These are phyloP conservation scores for Morpho deidamia DNA, from an alignment of 2,888 invertebrate species.

Conservation along the genomic window DNA sequence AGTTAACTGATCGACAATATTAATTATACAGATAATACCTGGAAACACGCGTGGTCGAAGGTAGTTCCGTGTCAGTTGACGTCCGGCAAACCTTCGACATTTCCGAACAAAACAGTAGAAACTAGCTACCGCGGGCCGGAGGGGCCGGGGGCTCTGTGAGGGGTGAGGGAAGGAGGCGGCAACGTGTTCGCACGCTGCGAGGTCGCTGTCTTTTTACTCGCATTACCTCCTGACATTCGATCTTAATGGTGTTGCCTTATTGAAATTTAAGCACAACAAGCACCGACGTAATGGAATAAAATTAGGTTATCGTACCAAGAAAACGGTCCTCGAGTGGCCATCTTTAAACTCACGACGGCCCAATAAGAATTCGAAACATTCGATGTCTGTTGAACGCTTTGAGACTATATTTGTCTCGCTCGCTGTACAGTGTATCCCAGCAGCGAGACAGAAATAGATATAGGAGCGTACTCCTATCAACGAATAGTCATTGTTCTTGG, in stretches of 20 bases:
- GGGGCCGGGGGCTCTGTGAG: conserved; percentile 30
- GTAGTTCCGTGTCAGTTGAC: conserved; percentile 71
- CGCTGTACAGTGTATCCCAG: conserved; percentile 25
- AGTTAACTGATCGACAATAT: conserved; percentile 25
- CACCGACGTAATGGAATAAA: conserved; percentile 64
- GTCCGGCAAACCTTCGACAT: conserved; percentile 76
- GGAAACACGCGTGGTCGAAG: conserved; percentile 66
- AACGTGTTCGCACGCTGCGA: conserved; percentile 57
- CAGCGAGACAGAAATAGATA: conserved; percentile 56
- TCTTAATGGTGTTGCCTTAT: conserved; percentile 70
- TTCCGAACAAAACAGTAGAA: conserved; percentile 66
- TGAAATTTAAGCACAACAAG: conserved; percentile 69
- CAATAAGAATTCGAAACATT: conserved; percentile 73
- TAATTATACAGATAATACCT: conserved; percentile 41
- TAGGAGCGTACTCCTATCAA: conserved; percentile 56
- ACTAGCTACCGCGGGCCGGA: conserved; percentile 38
- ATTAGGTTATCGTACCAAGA: conserved; percentile 75
- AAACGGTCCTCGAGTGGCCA: conserved; percentile 71
- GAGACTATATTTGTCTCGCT: conserved; percentile 52
- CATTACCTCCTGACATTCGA: conserved; percentile 70
- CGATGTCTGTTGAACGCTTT: conserved; percentile 36
- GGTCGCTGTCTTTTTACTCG: conserved; percentile 69
- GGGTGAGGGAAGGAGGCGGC: conserved; percentile 22
- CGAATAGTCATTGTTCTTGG: conserved; percentile 75
- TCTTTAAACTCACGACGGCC: conserved; percentile 68